Evolutionary conservation across 35 echinoderm and acorn worm species (phyloP).

Genomic region (Patiria miniata): DNA sequence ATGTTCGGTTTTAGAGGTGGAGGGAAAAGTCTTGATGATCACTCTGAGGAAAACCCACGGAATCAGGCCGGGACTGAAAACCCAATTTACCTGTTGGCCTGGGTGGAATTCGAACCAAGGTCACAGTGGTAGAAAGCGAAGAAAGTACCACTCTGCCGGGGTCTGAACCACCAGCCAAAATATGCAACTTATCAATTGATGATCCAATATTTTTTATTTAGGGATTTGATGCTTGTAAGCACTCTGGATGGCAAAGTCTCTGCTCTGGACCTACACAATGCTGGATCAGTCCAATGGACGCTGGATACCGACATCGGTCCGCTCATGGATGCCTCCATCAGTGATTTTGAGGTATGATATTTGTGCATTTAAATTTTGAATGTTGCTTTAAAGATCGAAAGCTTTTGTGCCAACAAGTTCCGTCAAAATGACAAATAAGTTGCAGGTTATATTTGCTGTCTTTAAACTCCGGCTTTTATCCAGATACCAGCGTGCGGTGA

Average conservation of each 20-base stretch:
- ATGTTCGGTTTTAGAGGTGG: too few relatives aligned
- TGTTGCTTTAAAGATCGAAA: too few relatives aligned
- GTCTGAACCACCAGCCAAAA: too few relatives aligned
- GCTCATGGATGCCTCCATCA: conserved; percentile 82
- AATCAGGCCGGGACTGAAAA: too few relatives aligned
- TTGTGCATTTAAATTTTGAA: too few relatives aligned
- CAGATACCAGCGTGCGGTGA: not conserved
- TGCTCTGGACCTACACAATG: conserved; percentile 65
- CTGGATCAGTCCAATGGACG: conserved; percentile 74
- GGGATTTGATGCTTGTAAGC: conserved; percentile 76
- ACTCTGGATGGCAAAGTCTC: conserved; percentile 82
- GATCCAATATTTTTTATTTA: not conserved
- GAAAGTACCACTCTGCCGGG: too few relatives aligned
- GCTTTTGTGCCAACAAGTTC: not conserved
- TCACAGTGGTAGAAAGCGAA: too few relatives aligned
- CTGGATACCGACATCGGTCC: conserved; percentile 85
- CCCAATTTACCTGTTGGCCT: too few relatives aligned
- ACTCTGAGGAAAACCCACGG: too few relatives aligned
- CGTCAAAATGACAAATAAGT: not conserved
- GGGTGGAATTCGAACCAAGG: too few relatives aligned
- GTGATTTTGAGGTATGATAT: conserved; percentile 65
- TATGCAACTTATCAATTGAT: too few relatives aligned
- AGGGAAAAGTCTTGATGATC: too few relatives aligned
- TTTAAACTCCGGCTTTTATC: not conserved
- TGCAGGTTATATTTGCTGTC: not conserved